Evolutionary conservation across 2,797 vertebrate genomes (phyloP), one percentile per base, ranked within the genome.

Genomic region (Thaleichthys pacificus): DNA sequence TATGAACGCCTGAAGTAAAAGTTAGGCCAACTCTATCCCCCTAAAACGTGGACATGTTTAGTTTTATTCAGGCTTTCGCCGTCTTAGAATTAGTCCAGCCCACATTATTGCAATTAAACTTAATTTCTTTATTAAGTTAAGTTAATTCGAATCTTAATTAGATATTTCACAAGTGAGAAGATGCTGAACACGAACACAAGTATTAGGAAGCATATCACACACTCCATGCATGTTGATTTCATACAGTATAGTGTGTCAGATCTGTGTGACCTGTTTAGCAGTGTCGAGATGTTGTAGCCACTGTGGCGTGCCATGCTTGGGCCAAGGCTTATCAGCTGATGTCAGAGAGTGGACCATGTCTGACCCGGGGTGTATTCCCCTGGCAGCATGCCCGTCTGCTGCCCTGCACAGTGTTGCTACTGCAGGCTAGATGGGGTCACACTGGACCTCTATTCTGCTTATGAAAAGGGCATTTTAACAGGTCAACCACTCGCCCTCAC

Each of bases 381-480:
- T 60, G 57, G 74, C 65, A 42, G 42, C 60, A 32, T 28, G 68
- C 72, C 64, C 85, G 80, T 68, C 74, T 72, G 57, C 79, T 77
- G 73, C 67, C 80, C 83, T 77, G 74, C 74, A 66, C 77, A 76
- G 69, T 77, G 76, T 73, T 70, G 58, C 66, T 66, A 70, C 61
- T 78, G 64, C 75, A 72, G 56, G 47, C 74, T 79, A 62, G 68
- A 56, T 32, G 28, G 73, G 77, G 79, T 85, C 84, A 87, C 71
- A 88, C 78, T 73, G 64, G 68, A 69, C 82, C 67, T 70, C 81
- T 86, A 75, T 82, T 47, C 74, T 77, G 57, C 79, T 86, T 64
- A 88, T 91, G 88, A 88, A 92, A 88, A 90, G 84, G 78, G 63
- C 77, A 84, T 88, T 89, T 91, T 83, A 81, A 85, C 77, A 74